These are phyloP conservation scores for Drosophila multiciliata DNA, from an alignment of 2,888 invertebrate genomes.

Conservation along the genomic window DNA sequence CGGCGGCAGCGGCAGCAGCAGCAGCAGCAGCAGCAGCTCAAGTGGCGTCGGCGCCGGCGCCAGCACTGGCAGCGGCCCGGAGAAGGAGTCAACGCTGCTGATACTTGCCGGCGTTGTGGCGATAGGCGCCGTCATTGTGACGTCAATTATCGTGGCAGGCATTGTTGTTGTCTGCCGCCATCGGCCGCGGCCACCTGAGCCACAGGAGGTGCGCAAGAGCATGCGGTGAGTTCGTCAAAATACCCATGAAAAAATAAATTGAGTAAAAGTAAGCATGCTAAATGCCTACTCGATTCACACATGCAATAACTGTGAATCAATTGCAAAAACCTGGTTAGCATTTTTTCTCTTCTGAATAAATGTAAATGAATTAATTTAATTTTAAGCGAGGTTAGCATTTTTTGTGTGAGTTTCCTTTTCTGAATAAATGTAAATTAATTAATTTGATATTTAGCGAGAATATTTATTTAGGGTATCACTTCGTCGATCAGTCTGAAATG, in stretches of 20 bases:
- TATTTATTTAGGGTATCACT: slow-evolving; percentile 1
- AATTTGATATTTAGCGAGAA: background rate
- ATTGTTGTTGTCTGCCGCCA: slow-evolving; percentile 85
- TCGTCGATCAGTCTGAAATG: background rate
- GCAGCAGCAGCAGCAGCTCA: slow-evolving; percentile 46
- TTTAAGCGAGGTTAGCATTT: no score
- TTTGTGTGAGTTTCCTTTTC: background rate
- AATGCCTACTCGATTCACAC: background rate
- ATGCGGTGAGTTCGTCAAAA: slow-evolving; percentile 83
- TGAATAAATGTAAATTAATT: background rate
- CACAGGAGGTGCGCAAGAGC: slow-evolving; percentile 85
- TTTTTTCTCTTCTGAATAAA: no score
- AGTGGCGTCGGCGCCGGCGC: slow-evolving; percentile 76
- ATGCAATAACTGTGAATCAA: background rate
- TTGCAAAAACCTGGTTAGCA: no score
- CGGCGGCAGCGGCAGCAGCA: slow-evolving; percentile 67
- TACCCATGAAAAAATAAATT: slow-evolving; percentile 24
- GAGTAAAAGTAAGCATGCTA: background rate
- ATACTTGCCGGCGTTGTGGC: slow-evolving; percentile 85
- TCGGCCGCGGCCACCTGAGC: slow-evolving; percentile 85
- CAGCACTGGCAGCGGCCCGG: slow-evolving; percentile 76
- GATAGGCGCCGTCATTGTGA: slow-evolving; percentile 85
- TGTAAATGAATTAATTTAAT: no score
- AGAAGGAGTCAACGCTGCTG: slow-evolving; percentile 85
- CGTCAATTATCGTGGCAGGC: slow-evolving; percentile 85